Conservation (phyloP, 2,797 vertebrate genomes). For the Alauda arvensis region DNA sequence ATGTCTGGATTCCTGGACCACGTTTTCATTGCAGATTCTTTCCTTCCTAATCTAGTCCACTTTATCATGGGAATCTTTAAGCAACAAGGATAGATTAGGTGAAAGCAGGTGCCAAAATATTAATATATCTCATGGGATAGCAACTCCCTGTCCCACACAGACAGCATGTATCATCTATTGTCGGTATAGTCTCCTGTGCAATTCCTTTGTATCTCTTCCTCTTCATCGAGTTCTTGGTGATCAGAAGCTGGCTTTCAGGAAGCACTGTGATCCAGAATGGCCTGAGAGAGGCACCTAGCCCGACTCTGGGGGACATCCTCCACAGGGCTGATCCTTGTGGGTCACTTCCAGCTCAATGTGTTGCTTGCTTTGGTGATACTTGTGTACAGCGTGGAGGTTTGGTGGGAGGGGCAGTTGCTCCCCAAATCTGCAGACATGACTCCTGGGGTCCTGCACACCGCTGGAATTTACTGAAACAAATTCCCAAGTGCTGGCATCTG, state of each 20-base stretch:
- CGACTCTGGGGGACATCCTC: background rate
- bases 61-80: background rate
- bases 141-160: background rate
- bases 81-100: background rate
- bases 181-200: background rate
- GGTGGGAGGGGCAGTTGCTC: background rate
- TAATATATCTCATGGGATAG: background rate
- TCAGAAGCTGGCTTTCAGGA: background rate
- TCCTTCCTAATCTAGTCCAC: background rate
- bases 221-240: background rate
- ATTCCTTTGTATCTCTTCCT: background rate
- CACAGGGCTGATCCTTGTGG: background rate
- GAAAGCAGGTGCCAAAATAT: background rate
- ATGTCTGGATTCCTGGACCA: background rate
- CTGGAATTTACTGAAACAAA: background rate
- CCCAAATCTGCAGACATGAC: background rate
- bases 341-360: background rate
- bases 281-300: background rate
- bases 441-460: fast-evolving
- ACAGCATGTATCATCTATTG: background rate
- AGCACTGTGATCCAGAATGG: background rate
- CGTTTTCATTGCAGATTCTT: background rate
- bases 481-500: background rate
- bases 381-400: fast-evolving
- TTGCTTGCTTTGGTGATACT: background rate